Conservation (phyloP, 2,113 vertebrate species). For the Megaceryle torquata region DNA sequence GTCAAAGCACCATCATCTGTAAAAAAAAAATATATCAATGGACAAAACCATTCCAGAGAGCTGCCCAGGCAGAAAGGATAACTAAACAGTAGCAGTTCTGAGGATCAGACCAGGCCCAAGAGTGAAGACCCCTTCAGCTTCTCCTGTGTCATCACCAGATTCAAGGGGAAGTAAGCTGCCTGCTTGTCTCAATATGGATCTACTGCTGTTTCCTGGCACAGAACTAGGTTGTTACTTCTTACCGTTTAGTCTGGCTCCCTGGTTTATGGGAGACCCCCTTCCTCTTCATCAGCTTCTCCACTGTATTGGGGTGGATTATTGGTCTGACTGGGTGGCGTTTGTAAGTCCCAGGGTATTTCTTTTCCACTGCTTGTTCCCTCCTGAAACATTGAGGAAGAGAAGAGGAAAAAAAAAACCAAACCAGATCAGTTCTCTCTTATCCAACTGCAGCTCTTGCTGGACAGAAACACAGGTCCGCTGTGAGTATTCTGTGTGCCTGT, state of each 20-base stretch:
- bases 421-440: background rate
- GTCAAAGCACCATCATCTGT: background rate
- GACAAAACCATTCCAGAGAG: background rate
- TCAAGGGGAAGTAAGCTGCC: background rate
- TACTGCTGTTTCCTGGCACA: background rate
- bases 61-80: background rate
- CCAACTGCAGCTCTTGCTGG: background rate
- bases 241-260: conserved; percentile 88
- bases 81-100: background rate
- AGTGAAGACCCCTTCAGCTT: background rate
- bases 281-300: conserved; percentile 97
- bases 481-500: rapidly evolving
- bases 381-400: conserved; percentile 62
- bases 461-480: background rate
- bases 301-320: conserved; percentile 91
- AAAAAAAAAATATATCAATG: background rate
- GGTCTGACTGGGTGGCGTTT: conserved; percentile 93
- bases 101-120: background rate
- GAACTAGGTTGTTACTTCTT: background rate
- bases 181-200: background rate
- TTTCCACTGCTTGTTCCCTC: conserved; percentile 96
- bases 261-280: conserved; percentile 89
- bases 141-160: background rate
- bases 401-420: background rate
- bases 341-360: conserved; percentile 94